Evolutionary conservation across 2,888 invertebrate genomes (phyloP).

Genomic region (Thymelicus sylvestris): DNA sequence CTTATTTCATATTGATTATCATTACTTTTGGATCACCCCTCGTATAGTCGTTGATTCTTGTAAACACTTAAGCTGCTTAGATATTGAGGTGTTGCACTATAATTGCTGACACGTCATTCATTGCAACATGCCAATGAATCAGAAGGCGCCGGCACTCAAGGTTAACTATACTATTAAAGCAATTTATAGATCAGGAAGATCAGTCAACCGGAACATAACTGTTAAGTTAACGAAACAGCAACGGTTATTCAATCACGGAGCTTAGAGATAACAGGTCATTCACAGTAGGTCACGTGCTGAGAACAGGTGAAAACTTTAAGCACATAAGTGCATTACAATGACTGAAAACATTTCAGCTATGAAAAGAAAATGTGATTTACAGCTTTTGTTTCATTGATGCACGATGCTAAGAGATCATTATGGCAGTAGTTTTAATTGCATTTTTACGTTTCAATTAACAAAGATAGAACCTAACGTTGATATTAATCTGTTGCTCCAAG

Average conservation of each 20-base stretch:
- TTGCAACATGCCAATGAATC: slow-evolving; percentile 42
- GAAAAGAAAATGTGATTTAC: not conserved
- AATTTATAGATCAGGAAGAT: slow-evolving; percentile 40
- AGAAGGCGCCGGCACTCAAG: slow-evolving; percentile 42
- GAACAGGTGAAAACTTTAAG: slow-evolving; percentile 9
- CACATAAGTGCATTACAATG: not conserved
- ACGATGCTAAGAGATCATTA: too few relatives aligned
- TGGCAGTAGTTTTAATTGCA: too few relatives aligned
- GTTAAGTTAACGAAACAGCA: slow-evolving; percentile 41
- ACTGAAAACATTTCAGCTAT: not conserved
- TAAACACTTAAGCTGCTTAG: slow-evolving; percentile 2
- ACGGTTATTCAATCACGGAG: slow-evolving; percentile 45
- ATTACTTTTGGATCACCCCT: too few relatives aligned
- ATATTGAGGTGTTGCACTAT: slow-evolving; percentile 26
- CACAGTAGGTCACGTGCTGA: slow-evolving; percentile 43
- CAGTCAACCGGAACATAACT: slow-evolving; percentile 56
- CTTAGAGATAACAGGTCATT: slow-evolving; percentile 56
- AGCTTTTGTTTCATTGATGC: too few relatives aligned
- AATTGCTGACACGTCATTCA: slow-evolving; percentile 28
- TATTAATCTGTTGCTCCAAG: too few relatives aligned
- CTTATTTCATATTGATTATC: too few relatives aligned
- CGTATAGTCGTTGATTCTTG: not conserved
- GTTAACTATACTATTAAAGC: slow-evolving; percentile 47
- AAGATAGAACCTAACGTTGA: too few relatives aligned
- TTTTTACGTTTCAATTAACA: too few relatives aligned